Percentiles rank a stretch among this genome's conserved stretches.
These are phyloP conservation scores for Megaptera novaeangliae DNA, from an alignment of 2,113 vertebrate species.

Conservation along the genomic window DNA sequence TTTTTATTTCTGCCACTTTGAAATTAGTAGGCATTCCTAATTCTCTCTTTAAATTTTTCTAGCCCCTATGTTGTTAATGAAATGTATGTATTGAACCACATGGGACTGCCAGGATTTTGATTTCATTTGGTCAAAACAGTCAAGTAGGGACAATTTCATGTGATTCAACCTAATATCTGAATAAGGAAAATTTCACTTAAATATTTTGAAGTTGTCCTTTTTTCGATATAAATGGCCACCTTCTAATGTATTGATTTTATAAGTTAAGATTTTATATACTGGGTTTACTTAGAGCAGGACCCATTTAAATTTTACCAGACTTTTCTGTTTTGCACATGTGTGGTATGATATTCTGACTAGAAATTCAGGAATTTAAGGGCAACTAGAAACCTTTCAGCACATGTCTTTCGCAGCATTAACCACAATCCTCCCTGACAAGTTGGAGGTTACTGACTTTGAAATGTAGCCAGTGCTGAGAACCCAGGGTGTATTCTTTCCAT, in stretches of 20 bases:
- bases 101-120: background rate
- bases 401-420: conserved; percentile 51
- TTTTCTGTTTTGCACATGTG: conserved; percentile 53
- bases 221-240: background rate
- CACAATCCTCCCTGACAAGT: conserved; percentile 62
- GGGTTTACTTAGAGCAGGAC: background rate
- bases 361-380: conserved; percentile 65
- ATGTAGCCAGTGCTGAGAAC: conserved; percentile 47
- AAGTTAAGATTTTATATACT: background rate
- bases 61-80: background rate
- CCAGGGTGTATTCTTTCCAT: conserved; percentile 14
- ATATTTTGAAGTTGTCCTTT: background rate
- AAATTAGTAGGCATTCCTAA: background rate
- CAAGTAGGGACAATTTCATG: background rate
- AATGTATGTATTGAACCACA: background rate
- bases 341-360: background rate
- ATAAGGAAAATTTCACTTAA: background rate
- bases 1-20: background rate
- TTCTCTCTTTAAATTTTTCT: background rate
- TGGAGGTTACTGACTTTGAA: conserved; percentile 63
- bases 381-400: conserved; percentile 59
- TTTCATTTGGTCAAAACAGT: background rate
- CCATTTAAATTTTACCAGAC: background rate
- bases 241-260: conserved; percentile 1
- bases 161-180: background rate